These are phyloP conservation scores for Rhabdornis inornatus DNA, from an alignment of 2,113 vertebrate genomes.

Conservation along the genomic window DNA sequence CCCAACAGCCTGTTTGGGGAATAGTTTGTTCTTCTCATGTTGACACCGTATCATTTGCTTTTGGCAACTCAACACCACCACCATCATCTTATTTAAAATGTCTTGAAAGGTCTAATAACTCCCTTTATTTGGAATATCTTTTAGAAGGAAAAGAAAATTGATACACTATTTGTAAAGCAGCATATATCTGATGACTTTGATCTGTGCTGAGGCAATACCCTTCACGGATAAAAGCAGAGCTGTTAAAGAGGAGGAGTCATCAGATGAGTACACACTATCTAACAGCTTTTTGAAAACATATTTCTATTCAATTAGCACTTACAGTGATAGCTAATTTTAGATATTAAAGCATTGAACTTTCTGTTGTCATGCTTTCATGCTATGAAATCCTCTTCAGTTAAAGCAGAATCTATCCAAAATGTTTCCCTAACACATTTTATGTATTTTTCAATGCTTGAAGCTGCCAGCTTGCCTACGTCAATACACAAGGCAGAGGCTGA, in stretches of 20 bases:
- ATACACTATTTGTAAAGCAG: constrained; percentile 18
- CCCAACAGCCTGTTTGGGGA: not conserved
- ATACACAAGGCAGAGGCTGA: not conserved
- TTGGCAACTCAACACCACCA: not conserved
- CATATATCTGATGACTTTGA: constrained; percentile 11
- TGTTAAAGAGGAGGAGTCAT: not conserved
- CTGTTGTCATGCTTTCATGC: not conserved
- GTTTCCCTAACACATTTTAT: not conserved
- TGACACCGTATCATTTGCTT: constrained; percentile 47
- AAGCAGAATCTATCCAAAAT: not conserved
- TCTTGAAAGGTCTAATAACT: constrained; percentile 29
- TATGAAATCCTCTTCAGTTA: not conserved
- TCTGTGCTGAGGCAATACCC: not conserved
- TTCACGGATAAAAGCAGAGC: not conserved
- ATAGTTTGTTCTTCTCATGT: constrained; percentile 29
- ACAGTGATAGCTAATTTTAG: constrained; percentile 7
- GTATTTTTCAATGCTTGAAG: not conserved
- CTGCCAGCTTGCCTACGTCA: not conserved
- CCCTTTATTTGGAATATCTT: not conserved
- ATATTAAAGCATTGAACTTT: constrained; percentile 26
- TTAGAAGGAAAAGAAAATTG: constrained; percentile 19
- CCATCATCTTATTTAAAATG: constrained; percentile 28
- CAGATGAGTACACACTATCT: not conserved
- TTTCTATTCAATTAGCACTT: constrained; percentile 30
- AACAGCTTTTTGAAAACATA: constrained; percentile 12